Evolutionary conservation across 2,888 invertebrate species (phyloP).

Genomic region (Dolomedes plantarius): DNA sequence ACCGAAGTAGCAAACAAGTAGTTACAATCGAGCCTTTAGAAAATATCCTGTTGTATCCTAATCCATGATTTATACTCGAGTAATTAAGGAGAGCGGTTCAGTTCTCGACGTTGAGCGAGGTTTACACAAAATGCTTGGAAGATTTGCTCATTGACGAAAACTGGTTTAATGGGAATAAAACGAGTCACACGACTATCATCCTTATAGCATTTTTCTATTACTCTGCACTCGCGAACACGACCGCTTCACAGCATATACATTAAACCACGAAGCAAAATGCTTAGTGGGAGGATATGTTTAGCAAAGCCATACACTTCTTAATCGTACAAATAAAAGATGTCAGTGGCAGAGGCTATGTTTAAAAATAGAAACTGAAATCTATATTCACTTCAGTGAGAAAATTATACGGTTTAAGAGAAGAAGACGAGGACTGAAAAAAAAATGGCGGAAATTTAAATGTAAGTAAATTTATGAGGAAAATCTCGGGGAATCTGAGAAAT

Average conservation of each 20-base stretch:
- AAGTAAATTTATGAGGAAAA: neutral
- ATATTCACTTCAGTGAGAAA: constrained; percentile 35
- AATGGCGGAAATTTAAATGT: constrained; percentile 1
- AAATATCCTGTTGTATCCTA: constrained; percentile 29
- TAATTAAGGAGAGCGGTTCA: constrained; percentile 1
- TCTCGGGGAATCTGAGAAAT: no score
- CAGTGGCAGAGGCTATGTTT: constrained; percentile 58
- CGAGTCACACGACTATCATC: constrained; percentile 62
- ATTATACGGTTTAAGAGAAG: constrained; percentile 11
- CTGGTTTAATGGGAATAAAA: constrained; percentile 40
- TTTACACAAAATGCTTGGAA: constrained; percentile 32
- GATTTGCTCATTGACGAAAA: constrained; percentile 47
- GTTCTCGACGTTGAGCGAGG: constrained; percentile 17
- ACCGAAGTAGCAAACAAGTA: constrained; percentile 39
- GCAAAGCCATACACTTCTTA: constrained; percentile 55
- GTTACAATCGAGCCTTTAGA: constrained; percentile 29
- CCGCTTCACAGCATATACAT: constrained; percentile 31
- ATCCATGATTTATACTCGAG: constrained; percentile 35
- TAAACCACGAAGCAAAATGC: constrained; percentile 45
- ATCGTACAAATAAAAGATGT: constrained; percentile 62
- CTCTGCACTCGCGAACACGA: constrained; percentile 63
- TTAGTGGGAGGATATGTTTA: constrained; percentile 49
- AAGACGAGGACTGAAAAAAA: neutral
- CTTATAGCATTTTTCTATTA: constrained; percentile 49
- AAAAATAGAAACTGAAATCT: constrained; percentile 63